phyloP scores from a whole-genome alignment of 2,797 vertebrate genomes.

The Chelon auratus region DNA sequence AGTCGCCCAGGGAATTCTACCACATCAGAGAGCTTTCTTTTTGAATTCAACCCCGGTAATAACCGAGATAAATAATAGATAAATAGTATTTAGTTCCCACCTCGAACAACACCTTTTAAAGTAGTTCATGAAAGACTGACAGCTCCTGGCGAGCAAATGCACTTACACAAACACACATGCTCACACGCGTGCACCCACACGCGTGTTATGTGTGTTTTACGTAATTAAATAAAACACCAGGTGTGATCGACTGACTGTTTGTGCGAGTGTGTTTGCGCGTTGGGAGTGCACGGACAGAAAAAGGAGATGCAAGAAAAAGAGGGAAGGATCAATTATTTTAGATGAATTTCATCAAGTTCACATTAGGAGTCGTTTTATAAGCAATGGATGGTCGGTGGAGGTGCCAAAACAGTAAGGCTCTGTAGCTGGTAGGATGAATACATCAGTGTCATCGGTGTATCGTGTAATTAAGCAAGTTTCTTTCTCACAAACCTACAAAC shows the following conservation, averaged over 20 bases:
- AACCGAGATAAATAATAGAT: conserved; percentile 86
- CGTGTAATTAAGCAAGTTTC: too few species aligned
- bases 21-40: conserved; percentile 74
- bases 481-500: too few species aligned
- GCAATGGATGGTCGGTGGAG: conserved; percentile 4
- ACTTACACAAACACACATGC: conserved; percentile 34
- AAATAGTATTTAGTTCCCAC: conserved; percentile 87
- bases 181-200: conserved; percentile 10
- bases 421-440: neutral
- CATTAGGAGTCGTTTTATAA: conserved; percentile 24
- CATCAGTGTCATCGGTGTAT: neutral
- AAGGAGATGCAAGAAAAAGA: conserved; percentile 17
- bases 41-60: conserved; percentile 81
- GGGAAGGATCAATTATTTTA: conserved; percentile 52
- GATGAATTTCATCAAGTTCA: conserved; percentile 47
- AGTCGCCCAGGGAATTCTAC: conserved; percentile 81
- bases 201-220: conserved; percentile 63
- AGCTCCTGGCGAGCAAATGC: conserved; percentile 67
- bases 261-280: conserved; percentile 16
- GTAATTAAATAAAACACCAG: conserved; percentile 79
- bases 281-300: conserved; percentile 30
- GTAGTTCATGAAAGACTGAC: conserved; percentile 81
- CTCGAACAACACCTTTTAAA: conserved; percentile 84
- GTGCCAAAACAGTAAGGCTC: neutral
- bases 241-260: conserved; percentile 65